Evolutionary conservation across 2,113 vertebrate genomes (phyloP), one percentile per base, ranked within the genome.

Genomic region (Oryzias woworae): DNA sequence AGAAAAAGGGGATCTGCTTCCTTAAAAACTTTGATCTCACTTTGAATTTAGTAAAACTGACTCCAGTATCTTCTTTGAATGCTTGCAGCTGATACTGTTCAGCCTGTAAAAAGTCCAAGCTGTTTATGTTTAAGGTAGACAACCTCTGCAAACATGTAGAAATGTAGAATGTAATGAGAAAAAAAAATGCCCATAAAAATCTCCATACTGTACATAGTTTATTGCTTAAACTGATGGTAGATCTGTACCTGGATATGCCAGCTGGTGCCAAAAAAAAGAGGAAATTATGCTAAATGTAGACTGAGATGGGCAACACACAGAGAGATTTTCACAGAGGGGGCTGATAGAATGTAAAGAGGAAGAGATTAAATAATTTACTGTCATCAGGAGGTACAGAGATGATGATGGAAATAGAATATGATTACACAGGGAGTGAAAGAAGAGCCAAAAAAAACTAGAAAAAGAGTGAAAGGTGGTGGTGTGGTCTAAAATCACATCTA

Each of bases 31-130:
- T 64, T 63, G 42, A 58, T 78, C 57, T 65, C 28, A 23, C 2
- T 0, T 10, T 24, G 42, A 60, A 77, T 59, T 65, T 62, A 50
- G 52, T 53, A 62, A 85, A 53, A 66, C 74, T 69, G 66, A 78
- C 77, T 80, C 55, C 70, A 49, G 44, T 71, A 45, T 52, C 61
- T 61, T 64, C 42, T 67, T 41, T 64, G 49, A 69, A 58, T 42
- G 26, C 5, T 18, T 14, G 22, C 47, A 18, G 54, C 60, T 66
- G 63, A 55, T 59, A 53, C 26, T 10, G 56, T 36, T 46, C 48
- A 65, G 48, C 54, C 50, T 5, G 15, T n/a, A 47, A 75, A 73
- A 71, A 43, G 59, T 60, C 73, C 4, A 53, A 47, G 74, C 56
- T 15, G 42, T 46, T 50, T 77, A 57, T 41, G 48, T 36, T 58